Conservation (phyloP, 2,113 vertebrate species). For the Halcyon senegalensis region DNA sequence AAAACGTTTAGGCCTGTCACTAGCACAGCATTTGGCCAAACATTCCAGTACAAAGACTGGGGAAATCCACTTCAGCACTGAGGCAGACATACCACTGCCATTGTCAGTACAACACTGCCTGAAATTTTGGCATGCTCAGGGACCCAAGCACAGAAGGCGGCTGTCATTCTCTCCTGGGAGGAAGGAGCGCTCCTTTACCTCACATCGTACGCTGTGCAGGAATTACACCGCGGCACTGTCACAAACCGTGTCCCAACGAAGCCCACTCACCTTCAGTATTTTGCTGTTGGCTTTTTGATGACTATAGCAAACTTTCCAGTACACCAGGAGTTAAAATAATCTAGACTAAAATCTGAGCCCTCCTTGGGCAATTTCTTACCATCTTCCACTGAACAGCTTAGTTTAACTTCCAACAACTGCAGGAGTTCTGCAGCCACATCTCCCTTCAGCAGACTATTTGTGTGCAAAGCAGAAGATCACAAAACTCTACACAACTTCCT, state of each 20-base stretch:
- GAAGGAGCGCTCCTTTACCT: not conserved
- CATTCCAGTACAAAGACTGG: not conserved
- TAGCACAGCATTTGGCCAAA: not conserved
- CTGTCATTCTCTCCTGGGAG: not conserved
- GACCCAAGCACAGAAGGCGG: too few species aligned
- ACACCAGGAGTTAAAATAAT: not conserved
- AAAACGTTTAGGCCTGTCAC: not conserved
- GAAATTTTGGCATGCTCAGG: not conserved
- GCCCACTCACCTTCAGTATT: not conserved
- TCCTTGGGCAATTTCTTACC: not conserved
- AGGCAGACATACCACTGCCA: not conserved
- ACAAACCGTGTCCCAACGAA: not conserved
- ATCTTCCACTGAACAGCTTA: not conserved
- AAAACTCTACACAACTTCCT: not conserved
- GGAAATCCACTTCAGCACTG: not conserved
- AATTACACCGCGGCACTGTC: not conserved
- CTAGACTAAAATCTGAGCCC: not conserved
- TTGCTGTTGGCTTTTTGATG: not conserved
- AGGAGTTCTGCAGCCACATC: not conserved
- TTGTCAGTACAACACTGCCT: fast-evolving
- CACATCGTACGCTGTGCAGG: fast-evolving
- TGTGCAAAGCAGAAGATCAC: not conserved
- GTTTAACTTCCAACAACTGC: not conserved
- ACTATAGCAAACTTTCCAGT: not conserved
- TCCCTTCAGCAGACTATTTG: not conserved